Base-by-base conservation (phyloP, 2,888 invertebrate species). In the Tiliacea aurago region DNA sequence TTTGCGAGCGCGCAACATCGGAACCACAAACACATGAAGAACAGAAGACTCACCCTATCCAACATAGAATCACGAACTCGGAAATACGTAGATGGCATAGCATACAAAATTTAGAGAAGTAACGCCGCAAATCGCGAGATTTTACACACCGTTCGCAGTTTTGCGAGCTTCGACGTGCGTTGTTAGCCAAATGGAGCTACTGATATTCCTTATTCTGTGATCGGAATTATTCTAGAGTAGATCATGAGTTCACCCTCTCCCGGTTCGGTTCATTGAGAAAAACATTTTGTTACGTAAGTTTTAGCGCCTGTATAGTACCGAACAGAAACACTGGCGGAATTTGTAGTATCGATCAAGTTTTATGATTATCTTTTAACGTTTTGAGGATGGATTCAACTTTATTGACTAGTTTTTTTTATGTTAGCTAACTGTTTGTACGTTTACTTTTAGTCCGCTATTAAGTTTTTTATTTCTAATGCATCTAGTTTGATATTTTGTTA, bases 221-320 rank as follows among this genome's bases (percentile, higher is more conserved):
- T 73, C n/a, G 55, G 76, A 86, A 89, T 90, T 91, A 91, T 90
- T 91, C 87, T 89, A 84, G 90, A 89, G 88, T 87, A 91, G 90
- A 90, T 90, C 91, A 89, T 88, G 88, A 88, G 87, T 88, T 83
- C 89, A 89, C 86, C 86, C 88, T 87, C 90, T 74, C 86, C 84
- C 83, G 77, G 70, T 81, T 77, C 83, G 84, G 86, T 88, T 86
- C 90, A 90, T 90, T 89, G 88, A 90, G 86, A 85, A 89, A 88
- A 87, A 85, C 86, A 81, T 80, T 77, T 73, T 80, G 84, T 88
- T 87, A 88, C 84, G 84, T 87, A 86, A 86, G 71, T 81, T 81
- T 78, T 63, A 71, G 43, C 84, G 66, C 56, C 62, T 75, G 53
- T 69, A 47, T 67, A 49, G 49, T 69, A 65, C 37, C 43, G 28